These are phyloP conservation scores for Cassiopea xamachana DNA, from an alignment of 30 jellyfish, hydroid and myxozoan species.

Conservation along the genomic window DNA sequence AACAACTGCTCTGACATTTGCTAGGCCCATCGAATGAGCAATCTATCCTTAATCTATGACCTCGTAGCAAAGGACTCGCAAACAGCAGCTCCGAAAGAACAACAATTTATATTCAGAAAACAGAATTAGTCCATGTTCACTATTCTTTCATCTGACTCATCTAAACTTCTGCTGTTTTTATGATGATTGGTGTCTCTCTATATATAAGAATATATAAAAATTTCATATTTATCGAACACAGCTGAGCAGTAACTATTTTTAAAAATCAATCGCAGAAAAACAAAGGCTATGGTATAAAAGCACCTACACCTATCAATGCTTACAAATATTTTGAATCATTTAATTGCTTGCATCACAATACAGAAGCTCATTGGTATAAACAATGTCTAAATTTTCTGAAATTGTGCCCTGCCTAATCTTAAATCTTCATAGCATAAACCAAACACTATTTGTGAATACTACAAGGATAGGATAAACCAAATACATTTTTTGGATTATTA, in stretches of 20 bases:
- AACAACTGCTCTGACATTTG: too few relatives aligned
- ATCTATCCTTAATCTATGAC: too few relatives aligned
- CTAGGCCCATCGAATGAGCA: too few relatives aligned
- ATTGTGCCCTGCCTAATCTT: neutral
- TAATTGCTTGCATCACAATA: slow-evolving; percentile 26
- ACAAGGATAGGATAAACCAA: too few relatives aligned
- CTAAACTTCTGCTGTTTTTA: too few relatives aligned
- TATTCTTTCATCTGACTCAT: too few relatives aligned
- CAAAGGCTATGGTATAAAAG: neutral
- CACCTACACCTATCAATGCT: neutral
- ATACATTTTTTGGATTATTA: too few relatives aligned
- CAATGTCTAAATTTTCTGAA: neutral
- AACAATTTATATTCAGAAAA: too few relatives aligned
- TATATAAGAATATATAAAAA: neutral
- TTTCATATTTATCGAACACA: neutral
- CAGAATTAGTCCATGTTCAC: too few relatives aligned
- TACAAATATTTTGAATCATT: neutral
- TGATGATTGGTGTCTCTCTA: too few relatives aligned
- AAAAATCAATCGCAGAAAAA: neutral
- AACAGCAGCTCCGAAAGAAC: too few relatives aligned
- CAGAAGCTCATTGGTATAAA: neutral
- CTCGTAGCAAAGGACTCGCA: too few relatives aligned
- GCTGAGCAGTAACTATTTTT: neutral
- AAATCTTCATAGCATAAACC: neutral
- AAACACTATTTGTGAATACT: neutral